A percentile compares a stretch with the other conserved stretches of the same genome.
Evolutionary conservation across 2,113 vertebrate species (phyloP).

Genomic region (Callospermophilus lateralis): DNA sequence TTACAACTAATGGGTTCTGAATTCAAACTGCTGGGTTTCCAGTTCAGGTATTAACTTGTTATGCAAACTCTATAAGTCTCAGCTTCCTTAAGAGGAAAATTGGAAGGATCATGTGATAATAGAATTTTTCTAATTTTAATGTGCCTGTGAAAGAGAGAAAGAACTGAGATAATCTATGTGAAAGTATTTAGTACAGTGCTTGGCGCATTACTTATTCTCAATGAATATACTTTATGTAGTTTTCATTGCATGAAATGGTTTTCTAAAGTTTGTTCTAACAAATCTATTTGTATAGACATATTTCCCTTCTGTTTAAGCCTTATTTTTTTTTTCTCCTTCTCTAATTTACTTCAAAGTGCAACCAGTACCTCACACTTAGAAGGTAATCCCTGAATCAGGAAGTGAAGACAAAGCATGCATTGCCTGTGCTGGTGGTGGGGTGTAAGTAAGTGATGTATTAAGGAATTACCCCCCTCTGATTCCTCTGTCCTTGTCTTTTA

Average conservation of each 20-base stretch:
- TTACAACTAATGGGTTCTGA: not conserved
- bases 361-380: not conserved
- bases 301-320: not conserved
- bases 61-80: not conserved
- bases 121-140: not conserved
- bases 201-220: not conserved
- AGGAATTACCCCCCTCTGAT: not conserved
- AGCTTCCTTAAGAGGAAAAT: constrained; percentile 30
- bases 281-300: not conserved
- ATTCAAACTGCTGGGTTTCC: constrained; percentile 3
- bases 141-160: not conserved
- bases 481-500: not conserved
- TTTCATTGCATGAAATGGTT: not conserved
- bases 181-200: not conserved
- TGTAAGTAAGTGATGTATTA: not conserved
- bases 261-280: constrained; percentile 10
- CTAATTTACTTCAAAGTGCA: not conserved
- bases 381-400: not conserved
- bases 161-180: not conserved
- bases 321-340: not conserved
- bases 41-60: not conserved
- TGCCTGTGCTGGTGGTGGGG: not conserved
- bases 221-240: not conserved
- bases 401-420: not conserved
- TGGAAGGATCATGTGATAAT: not conserved